Base-by-base conservation (phyloP, 2,888 invertebrate species). In the Aphidius colemani region DNA sequence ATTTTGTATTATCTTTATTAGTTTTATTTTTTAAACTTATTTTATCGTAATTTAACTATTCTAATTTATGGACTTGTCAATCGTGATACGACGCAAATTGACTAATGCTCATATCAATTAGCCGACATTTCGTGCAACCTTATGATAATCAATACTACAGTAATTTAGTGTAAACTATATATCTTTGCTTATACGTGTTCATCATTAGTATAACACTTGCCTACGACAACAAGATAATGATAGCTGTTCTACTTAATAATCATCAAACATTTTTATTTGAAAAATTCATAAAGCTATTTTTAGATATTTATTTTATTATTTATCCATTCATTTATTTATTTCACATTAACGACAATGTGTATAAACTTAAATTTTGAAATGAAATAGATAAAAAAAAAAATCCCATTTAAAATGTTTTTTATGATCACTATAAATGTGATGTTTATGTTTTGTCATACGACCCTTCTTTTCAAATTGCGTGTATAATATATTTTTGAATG, bases 361-460 rank as follows among this genome's bases (percentile, higher is more conserved):
- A 7, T 50, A 1, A 7, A 13, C n/a, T 53, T 6, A 53, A 10
- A n/a, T n/a, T n/a, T 39, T 7, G 9, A 39, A 53, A 57, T 45
- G 30, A 43, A 43, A 10, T 11, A 7, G 7, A 6, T 48, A 7
- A 48, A 48, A 13, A 9, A 13, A 9, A 48, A 48, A 48, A 13
- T 48, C 13, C 13, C 6, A 13, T 48, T 48, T 48, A 5, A 30
- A 30, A 30, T 41, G 57, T 40, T 45, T 64, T 69, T 69, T 69
- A 69, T 64, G 64, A 68, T 58, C 57, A 67, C 63, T 66, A 68
- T 68, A 48, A 48, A 66, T 67, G 67, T 53, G 55, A 46, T 55
- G 46, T 53, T 64, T 49, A 48, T 44, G 57, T 64, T 58, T 48
- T 53, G n/a, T 7, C 10, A 5, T 30, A 53, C 55, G 46, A 49